Conservation (phyloP, 2,113 vertebrate species). For the Sapayoa aenigma region DNA sequence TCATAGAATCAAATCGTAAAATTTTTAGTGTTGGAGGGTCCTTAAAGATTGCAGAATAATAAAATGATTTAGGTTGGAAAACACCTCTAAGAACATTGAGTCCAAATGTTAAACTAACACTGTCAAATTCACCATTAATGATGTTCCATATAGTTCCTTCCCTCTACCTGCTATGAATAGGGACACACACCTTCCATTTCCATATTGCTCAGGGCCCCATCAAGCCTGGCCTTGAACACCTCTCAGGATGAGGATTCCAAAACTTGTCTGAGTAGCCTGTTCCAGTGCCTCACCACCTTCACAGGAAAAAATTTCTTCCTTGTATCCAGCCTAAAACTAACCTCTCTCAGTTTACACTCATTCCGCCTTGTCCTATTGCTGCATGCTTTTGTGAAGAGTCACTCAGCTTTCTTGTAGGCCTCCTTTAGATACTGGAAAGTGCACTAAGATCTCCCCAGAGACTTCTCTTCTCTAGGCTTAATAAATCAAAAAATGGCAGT, state of each 20-base stretch:
- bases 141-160: background rate
- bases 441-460: background rate
- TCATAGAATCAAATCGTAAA: accelerated
- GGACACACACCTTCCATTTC: background rate
- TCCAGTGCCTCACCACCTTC: background rate
- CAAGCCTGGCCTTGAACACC: background rate
- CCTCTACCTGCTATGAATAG: background rate
- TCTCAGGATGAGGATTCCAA: background rate
- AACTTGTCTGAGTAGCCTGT: background rate
- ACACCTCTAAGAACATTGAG: background rate
- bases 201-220: background rate
- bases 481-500: background rate
- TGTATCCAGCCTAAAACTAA: background rate
- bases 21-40: background rate
- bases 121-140: background rate
- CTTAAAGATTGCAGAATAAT: background rate
- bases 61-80: background rate
- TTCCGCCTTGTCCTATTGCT: too few species aligned
- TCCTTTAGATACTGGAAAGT: background rate
- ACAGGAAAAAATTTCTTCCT: background rate
- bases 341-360: background rate
- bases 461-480: background rate
- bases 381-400: background rate
- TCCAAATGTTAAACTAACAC: background rate
- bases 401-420: background rate